Evolutionary conservation across 2,888 invertebrate species (phyloP).

Genomic region (Nymphalis c-album): DNA sequence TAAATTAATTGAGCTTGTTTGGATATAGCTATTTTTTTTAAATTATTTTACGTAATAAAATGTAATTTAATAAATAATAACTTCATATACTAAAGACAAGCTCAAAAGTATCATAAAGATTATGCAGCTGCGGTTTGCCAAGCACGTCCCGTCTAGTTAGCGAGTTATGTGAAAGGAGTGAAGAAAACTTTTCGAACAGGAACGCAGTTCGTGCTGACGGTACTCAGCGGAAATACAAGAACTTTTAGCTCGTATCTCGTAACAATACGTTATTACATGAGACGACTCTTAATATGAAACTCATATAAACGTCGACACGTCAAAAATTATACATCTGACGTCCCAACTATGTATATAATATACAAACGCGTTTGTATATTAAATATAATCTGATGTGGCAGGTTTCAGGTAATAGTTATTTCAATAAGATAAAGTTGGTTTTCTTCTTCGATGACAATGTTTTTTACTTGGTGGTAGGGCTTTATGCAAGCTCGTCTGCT

Average conservation of each 20-base stretch:
- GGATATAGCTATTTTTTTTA: no score
- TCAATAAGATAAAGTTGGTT: no score
- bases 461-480: no score
- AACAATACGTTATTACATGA: conserved; percentile 38
- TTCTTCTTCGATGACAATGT: no score
- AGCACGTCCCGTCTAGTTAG: conserved; percentile 55
- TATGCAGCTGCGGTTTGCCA: conserved; percentile 25
- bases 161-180: conserved; percentile 46
- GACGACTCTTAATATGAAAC: background rate
- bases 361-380: no score
- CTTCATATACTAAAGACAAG: background rate
- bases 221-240: conserved; percentile 27
- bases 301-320: conserved; percentile 1
- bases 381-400: no score
- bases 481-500: no score
- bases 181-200: conserved; percentile 26
- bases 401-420: no score
- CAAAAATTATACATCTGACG: background rate
- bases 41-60: no score
- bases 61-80: no score
- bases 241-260: conserved; percentile 53
- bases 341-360: background rate
- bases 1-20: no score
- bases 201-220: conserved; percentile 30
- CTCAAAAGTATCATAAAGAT: conserved; percentile 12